A percentile compares a stretch with the other conserved stretches of the same genome.
phyloP scores from a whole-genome alignment of 2,888 invertebrate species.

The Xestia c-nigrum region DNA sequence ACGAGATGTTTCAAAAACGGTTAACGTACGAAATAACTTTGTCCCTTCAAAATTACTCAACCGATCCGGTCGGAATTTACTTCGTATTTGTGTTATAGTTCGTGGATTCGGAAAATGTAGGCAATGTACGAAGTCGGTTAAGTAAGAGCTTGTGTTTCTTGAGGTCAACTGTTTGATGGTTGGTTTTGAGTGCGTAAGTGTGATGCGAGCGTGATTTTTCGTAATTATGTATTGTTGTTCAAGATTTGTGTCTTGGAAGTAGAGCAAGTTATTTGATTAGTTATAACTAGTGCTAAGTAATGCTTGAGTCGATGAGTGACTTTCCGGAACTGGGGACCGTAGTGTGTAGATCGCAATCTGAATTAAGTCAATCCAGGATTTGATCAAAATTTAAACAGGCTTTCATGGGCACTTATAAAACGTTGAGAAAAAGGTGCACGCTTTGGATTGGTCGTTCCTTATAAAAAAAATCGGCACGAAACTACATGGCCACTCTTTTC shows the following conservation, averaged over 20 bases:
- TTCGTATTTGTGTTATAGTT: slow-evolving; percentile 42
- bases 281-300: neutral
- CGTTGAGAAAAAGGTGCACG: too few relatives aligned
- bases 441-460: too few relatives aligned
- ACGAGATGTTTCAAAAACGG: slow-evolving; percentile 43
- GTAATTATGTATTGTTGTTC: slow-evolving; percentile 13
- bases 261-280: neutral
- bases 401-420: too few relatives aligned
- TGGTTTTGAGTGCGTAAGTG: slow-evolving; percentile 4
- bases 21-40: slow-evolving; percentile 46
- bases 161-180: slow-evolving; percentile 20
- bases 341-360: neutral
- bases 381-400: too few relatives aligned
- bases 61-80: slow-evolving; percentile 39
- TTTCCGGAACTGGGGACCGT: neutral
- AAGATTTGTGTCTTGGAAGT: neutral
- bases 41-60: slow-evolving; percentile 56
- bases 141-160: slow-evolving; percentile 33
- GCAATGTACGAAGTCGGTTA: slow-evolving; percentile 29
- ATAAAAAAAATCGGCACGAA: too few relatives aligned
- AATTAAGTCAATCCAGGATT: neutral
- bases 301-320: neutral
- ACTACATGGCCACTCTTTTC: too few relatives aligned
- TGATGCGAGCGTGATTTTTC: slow-evolving; percentile 16
- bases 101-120: slow-evolving; percentile 24